phyloP scores from a whole-genome alignment of 2,113 vertebrate species.

The Phylloscopus trochilus region DNA sequence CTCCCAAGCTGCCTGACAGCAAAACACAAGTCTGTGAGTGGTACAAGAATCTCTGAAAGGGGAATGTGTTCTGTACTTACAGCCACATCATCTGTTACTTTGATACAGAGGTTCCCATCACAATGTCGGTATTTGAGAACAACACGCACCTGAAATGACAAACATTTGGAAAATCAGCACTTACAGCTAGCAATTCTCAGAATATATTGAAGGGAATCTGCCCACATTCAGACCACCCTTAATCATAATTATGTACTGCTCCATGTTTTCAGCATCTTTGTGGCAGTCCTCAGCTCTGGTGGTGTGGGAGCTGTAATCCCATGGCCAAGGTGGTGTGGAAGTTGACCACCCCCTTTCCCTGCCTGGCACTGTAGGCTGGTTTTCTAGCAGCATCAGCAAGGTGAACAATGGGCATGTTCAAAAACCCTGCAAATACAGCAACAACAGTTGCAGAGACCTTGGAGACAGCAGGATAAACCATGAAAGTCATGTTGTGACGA shows the following conservation, averaged over 20 bases:
- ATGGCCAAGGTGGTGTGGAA: not conserved
- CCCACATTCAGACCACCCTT: not conserved
- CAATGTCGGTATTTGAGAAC: slow-evolving; percentile 96
- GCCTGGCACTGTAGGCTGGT: not conserved
- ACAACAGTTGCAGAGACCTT: not conserved
- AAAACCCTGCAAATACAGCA: not conserved
- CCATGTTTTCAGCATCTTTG: not conserved
- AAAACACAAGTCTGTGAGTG: not conserved
- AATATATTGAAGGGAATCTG: not conserved
- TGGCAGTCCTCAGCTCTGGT: not conserved
- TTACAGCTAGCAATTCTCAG: not conserved
- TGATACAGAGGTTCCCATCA: slow-evolving; percentile 93
- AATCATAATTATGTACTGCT: not conserved
- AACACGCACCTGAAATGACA: slow-evolving; percentile 87
- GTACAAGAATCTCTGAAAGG: not conserved
- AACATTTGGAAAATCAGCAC: slow-evolving; percentile 12
- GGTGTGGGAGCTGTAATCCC: not conserved
- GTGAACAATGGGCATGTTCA: not conserved
- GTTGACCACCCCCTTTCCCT: not conserved
- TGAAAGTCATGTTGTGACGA: rapidly evolving
- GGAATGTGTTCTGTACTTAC: slow-evolving; percentile 76
- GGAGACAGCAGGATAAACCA: not conserved
- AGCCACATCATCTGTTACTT: slow-evolving; percentile 94
- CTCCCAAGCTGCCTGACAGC: not conserved
- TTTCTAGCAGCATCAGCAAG: not conserved